Evolutionary conservation across 2,113 vertebrate species (phyloP), one percentile per base, ranked within the genome.

Genomic region (Tapirus terrestris): DNA sequence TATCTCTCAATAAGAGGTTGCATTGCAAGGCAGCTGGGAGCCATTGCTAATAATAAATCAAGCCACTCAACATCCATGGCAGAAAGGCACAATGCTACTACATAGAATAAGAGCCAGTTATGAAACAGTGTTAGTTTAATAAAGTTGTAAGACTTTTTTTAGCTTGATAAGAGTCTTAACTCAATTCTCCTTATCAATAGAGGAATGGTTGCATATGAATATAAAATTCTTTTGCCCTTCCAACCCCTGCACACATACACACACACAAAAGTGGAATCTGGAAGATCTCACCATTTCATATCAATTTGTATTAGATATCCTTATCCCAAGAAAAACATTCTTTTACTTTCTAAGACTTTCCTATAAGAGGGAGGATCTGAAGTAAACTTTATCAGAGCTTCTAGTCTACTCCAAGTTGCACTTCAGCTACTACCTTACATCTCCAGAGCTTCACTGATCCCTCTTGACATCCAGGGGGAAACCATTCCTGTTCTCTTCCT

Each of bases 281-380:
- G 73, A 93, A 85, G 82, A 81, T 60, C 81, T 97, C 88, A 94
- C 63, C 56, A 92, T 85, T 82, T 93, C 31, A 31, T 48, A 63
- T 88, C 88, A 51, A 56, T 96, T 70, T 77, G 53, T 48, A 72
- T 96, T 68, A 91, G 72, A 73, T 89, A 97, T 67, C 14, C 63
- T 39, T 89, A 63, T 70, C 91, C 68, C 89, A 95, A 79, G 77
- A 97, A 84, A 91, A 97, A 89, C 91, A 94, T 86, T 91, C 68
- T 68, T 94, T 95, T 88, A 86, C 56, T 68, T 85, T 73, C 91
- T 94, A 84, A 94, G 77, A 88, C 65, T 73, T 85, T 92, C 36
- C 79, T 89, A 20, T 56, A 80, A 90, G 65, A 65, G 36, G 27
- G 27, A 81, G 31, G 39, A 85, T 82, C 70, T 94, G 80, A 75